A percentile compares a stretch with the other conserved stretches of the same genome.
Conservation (phyloP, 2,888 invertebrate species). For the Torymus tubicola region DNA sequence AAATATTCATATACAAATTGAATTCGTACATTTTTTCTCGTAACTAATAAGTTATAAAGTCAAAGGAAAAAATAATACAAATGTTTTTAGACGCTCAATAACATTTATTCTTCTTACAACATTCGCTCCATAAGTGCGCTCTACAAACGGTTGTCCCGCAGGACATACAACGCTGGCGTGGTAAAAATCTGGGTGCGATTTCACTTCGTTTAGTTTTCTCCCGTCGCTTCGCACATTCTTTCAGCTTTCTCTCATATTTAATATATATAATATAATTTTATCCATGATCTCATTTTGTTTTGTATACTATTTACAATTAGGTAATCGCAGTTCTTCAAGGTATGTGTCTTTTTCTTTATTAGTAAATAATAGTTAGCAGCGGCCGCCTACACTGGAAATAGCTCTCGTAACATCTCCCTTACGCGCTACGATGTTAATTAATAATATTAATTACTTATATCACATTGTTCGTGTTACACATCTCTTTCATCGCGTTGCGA, state of each 20-base stretch:
- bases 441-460: conserved; percentile 75
- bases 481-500: conserved; percentile 53
- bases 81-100: conserved; percentile 63
- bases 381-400: conserved; percentile 71
- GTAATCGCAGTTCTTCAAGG: conserved; percentile 64
- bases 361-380: conserved; percentile 72
- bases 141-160: conserved; percentile 64
- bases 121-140: conserved; percentile 64
- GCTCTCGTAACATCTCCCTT: conserved; percentile 64
- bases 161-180: conserved; percentile 63
- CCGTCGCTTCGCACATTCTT: conserved; percentile 43
- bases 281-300: conserved; percentile 65
- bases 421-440: conserved; percentile 73
- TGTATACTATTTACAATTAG: conserved; percentile 72
- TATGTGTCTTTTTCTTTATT: conserved; percentile 63
- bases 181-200: conserved; percentile 61
- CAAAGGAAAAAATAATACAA: conserved; percentile 51
- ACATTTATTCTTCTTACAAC: conserved; percentile 64
- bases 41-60: conserved; percentile 40
- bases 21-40: conserved; percentile 9
- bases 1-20: conserved; percentile 24
- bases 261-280: conserved; percentile 62
- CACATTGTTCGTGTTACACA: conserved; percentile 74
- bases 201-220: conserved; percentile 52
- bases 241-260: conserved; percentile 63